Evolutionary conservation across 2,888 invertebrate genomes (phyloP).

Genomic region (Caenorhabditis auriculariae): DNA sequence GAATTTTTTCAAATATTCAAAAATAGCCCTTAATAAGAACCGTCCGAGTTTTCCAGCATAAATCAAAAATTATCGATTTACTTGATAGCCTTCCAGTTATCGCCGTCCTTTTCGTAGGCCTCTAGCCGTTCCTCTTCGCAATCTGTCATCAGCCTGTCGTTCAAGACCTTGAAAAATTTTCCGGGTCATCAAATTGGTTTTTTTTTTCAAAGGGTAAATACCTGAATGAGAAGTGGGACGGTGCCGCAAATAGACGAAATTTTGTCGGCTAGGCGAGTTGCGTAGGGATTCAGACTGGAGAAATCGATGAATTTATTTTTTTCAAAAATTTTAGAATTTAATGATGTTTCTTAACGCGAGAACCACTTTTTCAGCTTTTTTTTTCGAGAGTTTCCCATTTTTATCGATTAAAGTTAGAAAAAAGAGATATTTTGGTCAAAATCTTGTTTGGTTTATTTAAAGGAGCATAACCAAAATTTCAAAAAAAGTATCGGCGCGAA

Average conservation of each 20-base stretch:
- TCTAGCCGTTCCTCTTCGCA: constrained; percentile 28
- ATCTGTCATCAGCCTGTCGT: constrained; percentile 32
- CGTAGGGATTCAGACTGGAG: constrained; percentile 24
- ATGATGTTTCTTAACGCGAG: too few species aligned
- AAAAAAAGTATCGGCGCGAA: too few species aligned
- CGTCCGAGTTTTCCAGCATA: background rate
- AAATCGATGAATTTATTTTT: too few species aligned
- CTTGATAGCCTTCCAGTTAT: constrained; percentile 36
- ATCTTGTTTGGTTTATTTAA: too few species aligned
- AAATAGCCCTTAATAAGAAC: background rate
- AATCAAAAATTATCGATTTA: background rate
- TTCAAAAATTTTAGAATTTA: too few species aligned
- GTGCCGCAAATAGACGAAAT: constrained; percentile 23
- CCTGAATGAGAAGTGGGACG: constrained; percentile 23
- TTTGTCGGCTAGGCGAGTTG: constrained; percentile 31
- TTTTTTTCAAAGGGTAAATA: background rate
- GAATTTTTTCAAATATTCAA: background rate
- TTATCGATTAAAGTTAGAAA: too few species aligned
- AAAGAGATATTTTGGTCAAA: too few species aligned
- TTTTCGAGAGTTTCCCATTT: too few species aligned
- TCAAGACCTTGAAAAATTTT: constrained; percentile 15
- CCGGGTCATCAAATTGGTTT: background rate
- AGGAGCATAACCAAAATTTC: too few species aligned
- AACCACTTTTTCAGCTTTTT: too few species aligned
- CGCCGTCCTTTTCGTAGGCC: constrained; percentile 31